Evolutionary conservation across 2,113 vertebrate species (phyloP).

Genomic region (Gavialis gangeticus): DNA sequence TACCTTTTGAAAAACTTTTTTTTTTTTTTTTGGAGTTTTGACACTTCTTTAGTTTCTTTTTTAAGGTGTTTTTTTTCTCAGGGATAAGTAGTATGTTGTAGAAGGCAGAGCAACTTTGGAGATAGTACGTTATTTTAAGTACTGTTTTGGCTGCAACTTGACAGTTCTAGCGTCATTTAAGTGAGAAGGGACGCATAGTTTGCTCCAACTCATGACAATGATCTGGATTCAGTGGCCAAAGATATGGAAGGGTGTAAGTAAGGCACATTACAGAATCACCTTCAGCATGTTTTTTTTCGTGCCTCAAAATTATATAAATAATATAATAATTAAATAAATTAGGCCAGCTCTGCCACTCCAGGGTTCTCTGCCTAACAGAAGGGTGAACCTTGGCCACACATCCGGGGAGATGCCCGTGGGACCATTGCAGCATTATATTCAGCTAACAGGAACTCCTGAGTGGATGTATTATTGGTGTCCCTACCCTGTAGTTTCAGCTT

Average conservation of each 20-base stretch:
- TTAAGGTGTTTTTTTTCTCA: neutral
- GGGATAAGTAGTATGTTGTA: neutral
- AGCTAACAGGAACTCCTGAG: no score
- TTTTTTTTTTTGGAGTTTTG: neutral
- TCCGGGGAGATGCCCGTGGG: rapidly evolving
- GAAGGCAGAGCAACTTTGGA: neutral
- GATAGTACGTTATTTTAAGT: neutral
- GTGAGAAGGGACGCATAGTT: neutral
- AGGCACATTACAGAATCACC: no score
- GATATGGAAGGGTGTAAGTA: no score
- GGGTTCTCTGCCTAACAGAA: neutral
- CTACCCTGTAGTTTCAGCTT: no score
- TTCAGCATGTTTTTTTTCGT: no score
- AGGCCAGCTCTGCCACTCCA: neutral
- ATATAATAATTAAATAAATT: no score
- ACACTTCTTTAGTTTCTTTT: neutral
- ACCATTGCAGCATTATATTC: neutral
- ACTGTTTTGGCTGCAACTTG: neutral
- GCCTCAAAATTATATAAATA: no score
- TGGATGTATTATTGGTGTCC: no score
- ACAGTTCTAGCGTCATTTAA: neutral
- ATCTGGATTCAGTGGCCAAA: no score
- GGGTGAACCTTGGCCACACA: neutral
- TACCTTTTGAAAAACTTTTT: neutral
- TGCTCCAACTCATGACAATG: no score